A percentile compares a stretch with the other conserved stretches of the same genome.
These are phyloP conservation scores for Homalodisca vitripennis DNA, from an alignment of 1,140 invertebrate species.

Conservation along the genomic window DNA sequence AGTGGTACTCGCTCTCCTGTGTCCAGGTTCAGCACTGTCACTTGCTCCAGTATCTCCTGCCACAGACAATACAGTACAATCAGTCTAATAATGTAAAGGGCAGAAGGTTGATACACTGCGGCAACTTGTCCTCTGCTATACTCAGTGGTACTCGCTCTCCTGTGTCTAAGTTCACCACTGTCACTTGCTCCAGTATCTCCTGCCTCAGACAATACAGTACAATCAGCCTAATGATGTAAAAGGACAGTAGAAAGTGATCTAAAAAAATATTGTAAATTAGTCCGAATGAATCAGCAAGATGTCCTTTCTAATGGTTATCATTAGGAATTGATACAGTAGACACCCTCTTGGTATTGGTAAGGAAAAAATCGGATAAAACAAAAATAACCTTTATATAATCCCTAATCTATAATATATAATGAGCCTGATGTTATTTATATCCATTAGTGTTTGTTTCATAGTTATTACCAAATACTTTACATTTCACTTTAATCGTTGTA, in stretches of 20 bases:
- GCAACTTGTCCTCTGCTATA: constrained; percentile 86
- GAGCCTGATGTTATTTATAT: too few relatives aligned
- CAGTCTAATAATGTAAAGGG: constrained; percentile 96
- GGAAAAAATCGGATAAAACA: too few relatives aligned
- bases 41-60: constrained; percentile 87
- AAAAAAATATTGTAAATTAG: too few relatives aligned
- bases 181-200: constrained; percentile 91
- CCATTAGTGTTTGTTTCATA: too few relatives aligned
- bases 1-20: constrained; percentile 87
- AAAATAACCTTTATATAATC: too few relatives aligned
- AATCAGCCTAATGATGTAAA: constrained; percentile 97
- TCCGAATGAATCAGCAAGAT: too few relatives aligned
- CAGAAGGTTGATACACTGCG: constrained; percentile 81
- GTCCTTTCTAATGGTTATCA: too few relatives aligned
- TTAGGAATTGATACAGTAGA: too few relatives aligned
- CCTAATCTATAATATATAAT: too few relatives aligned
- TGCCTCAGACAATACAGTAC: constrained; percentile 44
- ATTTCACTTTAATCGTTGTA: too few relatives aligned
- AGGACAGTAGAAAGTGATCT: constrained; percentile 74
- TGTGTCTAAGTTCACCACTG: constrained; percentile 91
- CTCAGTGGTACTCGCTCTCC: constrained; percentile 86
- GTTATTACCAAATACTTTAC: too few relatives aligned
- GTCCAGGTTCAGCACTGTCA: constrained; percentile 90
- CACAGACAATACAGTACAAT: constrained; percentile 39
- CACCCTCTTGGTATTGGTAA: too few relatives aligned